These are phyloP conservation scores for Dioctria linearis DNA, from an alignment of 2,888 invertebrate genomes.

Conservation along the genomic window DNA sequence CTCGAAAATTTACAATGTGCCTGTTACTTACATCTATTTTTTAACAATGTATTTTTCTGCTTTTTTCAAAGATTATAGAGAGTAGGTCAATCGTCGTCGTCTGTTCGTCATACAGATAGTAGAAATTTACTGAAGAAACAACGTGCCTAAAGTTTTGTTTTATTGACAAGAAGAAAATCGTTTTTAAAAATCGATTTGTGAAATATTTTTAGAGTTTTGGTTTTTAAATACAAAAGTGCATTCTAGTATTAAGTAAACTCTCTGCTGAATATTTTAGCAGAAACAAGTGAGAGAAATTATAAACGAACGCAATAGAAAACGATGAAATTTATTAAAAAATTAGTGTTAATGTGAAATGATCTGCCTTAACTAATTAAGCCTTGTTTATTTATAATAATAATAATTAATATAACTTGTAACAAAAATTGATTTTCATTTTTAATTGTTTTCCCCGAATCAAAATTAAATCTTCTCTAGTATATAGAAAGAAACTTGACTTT, in stretches of 20 bases:
- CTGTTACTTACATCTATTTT: slow-evolving; percentile 42
- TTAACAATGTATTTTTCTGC: slow-evolving; percentile 23
- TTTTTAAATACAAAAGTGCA: slow-evolving; percentile 33
- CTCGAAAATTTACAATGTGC: slow-evolving; percentile 28
- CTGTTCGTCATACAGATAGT: slow-evolving; percentile 12
- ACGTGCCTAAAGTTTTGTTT: slow-evolving; percentile 51
- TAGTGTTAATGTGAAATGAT: slow-evolving; percentile 39
- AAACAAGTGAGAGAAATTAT: not conserved
- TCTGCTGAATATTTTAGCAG: not conserved
- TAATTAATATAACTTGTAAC: slow-evolving; percentile 8
- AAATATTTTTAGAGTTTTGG: slow-evolving; percentile 33
- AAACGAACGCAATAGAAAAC: slow-evolving; percentile 6
- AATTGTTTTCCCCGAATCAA: too few relatives aligned
- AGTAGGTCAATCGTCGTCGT: not conserved
- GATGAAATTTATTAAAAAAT: slow-evolving; percentile 24
- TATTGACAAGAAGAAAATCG: slow-evolving; percentile 47
- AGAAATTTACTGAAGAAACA: slow-evolving; percentile 14
- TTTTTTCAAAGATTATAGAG: slow-evolving; percentile 11
- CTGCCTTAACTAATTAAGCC: slow-evolving; percentile 51
- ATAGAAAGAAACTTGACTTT: too few relatives aligned
- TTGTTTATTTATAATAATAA: slow-evolving; percentile 47
- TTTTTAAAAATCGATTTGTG: slow-evolving; percentile 32
- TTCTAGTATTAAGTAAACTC: slow-evolving; percentile 13
- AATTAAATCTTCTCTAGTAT: too few relatives aligned
- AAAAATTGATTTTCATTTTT: not conserved